These are phyloP conservation scores for Andricus quercusramuli DNA, from an alignment of 2,888 invertebrate genomes.

Conservation along the genomic window DNA sequence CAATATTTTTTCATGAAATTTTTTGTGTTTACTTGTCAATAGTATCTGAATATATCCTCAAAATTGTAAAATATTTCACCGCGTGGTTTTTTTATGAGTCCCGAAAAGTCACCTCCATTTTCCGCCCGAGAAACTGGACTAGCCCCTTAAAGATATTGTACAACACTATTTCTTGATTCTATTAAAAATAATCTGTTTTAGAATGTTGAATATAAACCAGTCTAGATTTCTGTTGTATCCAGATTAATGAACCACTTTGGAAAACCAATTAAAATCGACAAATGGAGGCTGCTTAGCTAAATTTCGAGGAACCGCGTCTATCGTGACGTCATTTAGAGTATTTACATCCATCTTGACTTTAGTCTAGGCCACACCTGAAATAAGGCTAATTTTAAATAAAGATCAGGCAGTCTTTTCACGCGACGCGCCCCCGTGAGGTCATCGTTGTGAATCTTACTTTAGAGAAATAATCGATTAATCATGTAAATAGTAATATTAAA, in stretches of 20 bases:
- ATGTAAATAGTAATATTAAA: background rate
- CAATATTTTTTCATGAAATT: no score
- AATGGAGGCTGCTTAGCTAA: background rate
- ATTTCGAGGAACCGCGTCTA: background rate
- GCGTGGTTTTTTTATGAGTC: no score
- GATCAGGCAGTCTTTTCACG: background rate
- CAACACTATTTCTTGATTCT: no score
- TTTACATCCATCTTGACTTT: slow-evolving; percentile 4
- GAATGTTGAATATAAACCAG: no score
- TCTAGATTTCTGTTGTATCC: background rate
- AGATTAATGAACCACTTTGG: background rate
- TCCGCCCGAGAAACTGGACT: no score
- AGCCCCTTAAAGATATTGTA: no score
- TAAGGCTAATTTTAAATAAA: slow-evolving; percentile 10
- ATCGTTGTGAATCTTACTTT: background rate
- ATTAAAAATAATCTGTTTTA: no score
- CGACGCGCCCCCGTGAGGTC: slow-evolving; percentile 2
- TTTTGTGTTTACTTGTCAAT: no score
- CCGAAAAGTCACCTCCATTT: no score
- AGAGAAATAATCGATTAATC: background rate
- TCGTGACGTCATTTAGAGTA: background rate
- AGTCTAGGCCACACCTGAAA: background rate
- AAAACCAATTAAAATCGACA: background rate
- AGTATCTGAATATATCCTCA: no score
- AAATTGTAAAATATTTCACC: no score